These are phyloP conservation scores for Gymnocephalus cernua DNA, from an alignment of 2,113 vertebrate genomes.

Conservation along the genomic window DNA sequence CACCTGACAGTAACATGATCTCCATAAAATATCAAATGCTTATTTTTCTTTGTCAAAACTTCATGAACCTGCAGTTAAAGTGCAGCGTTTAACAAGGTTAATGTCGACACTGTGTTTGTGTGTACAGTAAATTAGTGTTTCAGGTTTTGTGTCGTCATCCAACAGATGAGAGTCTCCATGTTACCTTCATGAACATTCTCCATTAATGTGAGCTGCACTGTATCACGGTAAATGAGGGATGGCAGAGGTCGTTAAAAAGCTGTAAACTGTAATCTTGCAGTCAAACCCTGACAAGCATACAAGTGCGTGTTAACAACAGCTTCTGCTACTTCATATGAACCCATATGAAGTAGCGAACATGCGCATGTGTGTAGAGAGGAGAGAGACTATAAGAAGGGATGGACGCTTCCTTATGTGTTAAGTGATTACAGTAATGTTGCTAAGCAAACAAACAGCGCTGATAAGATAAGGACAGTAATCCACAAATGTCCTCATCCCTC, in stretches of 20 bases:
- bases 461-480: conserved; percentile 63
- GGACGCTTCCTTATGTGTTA: conserved; percentile 25
- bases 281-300: conserved; percentile 20
- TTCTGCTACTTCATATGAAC: conserved; percentile 52
- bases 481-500: conserved; percentile 28
- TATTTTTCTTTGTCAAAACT: conserved; percentile 12
- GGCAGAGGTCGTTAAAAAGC: conserved; percentile 24
- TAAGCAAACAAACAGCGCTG: conserved; percentile 34
- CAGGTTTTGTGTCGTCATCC: background rate
- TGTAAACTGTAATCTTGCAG: conserved; percentile 31
- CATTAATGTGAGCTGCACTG: conserved; percentile 2
- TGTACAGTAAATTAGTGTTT: background rate
- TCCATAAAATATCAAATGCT: background rate
- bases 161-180: background rate
- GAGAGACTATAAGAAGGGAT: conserved; percentile 1
- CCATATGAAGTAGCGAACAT: too few relatives aligned
- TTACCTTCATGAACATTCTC: conserved; percentile 8
- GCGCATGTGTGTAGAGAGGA: conserved; percentile 68
- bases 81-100: too few relatives aligned
- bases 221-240: conserved; percentile 11
- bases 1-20: background rate
- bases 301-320: conserved; percentile 9
- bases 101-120: conserved; percentile 13
- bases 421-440: conserved; percentile 15
- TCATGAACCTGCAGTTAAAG: background rate